phyloP scores from a whole-genome alignment of 2,113 vertebrate genomes.

The Murina feae region DNA sequence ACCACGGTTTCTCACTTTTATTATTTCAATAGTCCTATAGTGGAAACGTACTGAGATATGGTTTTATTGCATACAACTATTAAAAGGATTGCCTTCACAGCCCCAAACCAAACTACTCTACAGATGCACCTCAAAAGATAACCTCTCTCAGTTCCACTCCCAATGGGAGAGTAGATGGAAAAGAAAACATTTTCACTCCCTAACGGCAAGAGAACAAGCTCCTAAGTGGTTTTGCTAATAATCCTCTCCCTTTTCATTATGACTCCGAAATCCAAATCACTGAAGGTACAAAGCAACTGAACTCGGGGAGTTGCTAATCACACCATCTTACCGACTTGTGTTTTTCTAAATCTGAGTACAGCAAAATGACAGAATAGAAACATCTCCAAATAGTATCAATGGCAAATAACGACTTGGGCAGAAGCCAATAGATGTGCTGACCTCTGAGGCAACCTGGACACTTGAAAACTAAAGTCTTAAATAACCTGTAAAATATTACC shows the following conservation, averaged over 20 bases:
- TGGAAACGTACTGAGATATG: conserved; percentile 8
- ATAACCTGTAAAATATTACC: conserved; percentile 39
- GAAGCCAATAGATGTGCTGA: conserved; percentile 35
- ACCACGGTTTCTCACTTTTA: not conserved
- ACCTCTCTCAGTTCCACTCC: not conserved
- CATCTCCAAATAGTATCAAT: conserved; percentile 25
- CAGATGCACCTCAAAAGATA: not conserved
- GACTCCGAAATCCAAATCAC: not conserved
- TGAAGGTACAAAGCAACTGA: not conserved
- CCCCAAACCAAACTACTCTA: not conserved
- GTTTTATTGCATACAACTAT: not conserved
- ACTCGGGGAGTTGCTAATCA: not conserved
- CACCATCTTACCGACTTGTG: not conserved
- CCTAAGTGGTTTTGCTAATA: not conserved
- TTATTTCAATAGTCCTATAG: not conserved
- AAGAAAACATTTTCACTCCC: not conserved
- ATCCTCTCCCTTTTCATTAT: not conserved
- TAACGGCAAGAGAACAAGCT: not conserved
- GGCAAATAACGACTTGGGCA: conserved; percentile 37
- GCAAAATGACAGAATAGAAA: conserved; percentile 47
- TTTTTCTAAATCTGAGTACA: conserved; percentile 33
- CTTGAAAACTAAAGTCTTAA: conserved; percentile 38
- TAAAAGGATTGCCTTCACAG: not conserved
- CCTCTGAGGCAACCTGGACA: not conserved
- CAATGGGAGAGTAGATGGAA: not conserved